Percentiles rank a stretch among this genome's conserved stretches.
phyloP scores from a whole-genome alignment of 1,140 invertebrate genomes.

The Cotesia glomerata region DNA sequence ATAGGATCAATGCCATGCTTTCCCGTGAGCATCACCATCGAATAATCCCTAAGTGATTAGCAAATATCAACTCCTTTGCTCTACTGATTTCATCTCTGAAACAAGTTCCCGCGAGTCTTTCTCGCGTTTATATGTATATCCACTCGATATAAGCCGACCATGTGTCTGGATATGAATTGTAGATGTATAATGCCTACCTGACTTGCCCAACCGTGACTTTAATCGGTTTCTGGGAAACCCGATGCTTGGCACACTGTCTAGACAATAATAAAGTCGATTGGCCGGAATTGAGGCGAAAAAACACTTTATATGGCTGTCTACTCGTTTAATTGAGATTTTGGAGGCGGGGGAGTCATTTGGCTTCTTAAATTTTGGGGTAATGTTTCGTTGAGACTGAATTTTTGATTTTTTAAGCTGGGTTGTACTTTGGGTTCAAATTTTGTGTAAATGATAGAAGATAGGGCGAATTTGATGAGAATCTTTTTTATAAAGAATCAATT shows the following conservation, averaged over 20 bases:
- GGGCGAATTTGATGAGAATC: no score
- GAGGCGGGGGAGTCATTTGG: no score
- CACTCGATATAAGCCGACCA: no score
- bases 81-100: neutral
- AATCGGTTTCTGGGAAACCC: constrained; percentile 20
- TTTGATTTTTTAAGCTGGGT: no score
- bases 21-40: neutral
- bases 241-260: neutral
- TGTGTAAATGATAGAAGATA: no score
- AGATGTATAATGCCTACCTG: neutral
- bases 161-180: no score
- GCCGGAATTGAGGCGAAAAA: neutral
- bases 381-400: no score
- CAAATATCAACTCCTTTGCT: neutral
- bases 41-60: neutral
- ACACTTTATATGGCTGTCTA: no score
- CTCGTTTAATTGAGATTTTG: no score
- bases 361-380: no score
- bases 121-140: neutral
- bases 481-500: no score
- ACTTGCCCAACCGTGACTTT: constrained; percentile 18
- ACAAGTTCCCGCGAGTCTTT: constrained; percentile 15
- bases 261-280: constrained; percentile 1
- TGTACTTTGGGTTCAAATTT: no score
- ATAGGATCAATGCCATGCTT: neutral